A percentile compares a stretch with the other conserved stretches of the same genome.
Conservation (phyloP, 2,888 invertebrate species). For the Onthophagus sagittarius region DNA sequence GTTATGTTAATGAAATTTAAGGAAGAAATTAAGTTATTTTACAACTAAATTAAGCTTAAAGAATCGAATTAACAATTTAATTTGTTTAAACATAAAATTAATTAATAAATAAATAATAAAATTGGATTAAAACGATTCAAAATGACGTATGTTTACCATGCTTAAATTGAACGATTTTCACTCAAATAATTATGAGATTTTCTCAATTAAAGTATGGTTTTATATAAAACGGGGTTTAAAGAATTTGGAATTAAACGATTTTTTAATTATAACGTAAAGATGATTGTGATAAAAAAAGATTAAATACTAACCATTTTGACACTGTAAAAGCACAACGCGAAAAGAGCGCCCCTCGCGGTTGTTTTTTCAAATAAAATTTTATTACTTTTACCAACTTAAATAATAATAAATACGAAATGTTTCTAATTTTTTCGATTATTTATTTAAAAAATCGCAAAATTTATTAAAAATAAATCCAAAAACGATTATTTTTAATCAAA, state of each 20-base stretch:
- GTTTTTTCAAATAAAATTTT: background rate
- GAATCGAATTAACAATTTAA: background rate
- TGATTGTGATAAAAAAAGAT: background rate
- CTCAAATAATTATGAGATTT: background rate
- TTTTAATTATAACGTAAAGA: background rate
- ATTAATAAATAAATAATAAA: constrained; percentile 8
- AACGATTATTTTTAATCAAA: too few relatives aligned
- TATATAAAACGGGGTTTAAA: background rate
- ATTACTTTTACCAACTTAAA: background rate
- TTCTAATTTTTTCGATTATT: background rate
- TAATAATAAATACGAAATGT: background rate
- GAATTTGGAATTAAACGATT: background rate
- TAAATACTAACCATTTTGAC: background rate
- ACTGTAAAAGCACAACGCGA: background rate
- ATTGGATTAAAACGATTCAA: constrained; percentile 18
- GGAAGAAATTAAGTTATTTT: background rate
- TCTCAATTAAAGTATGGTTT: background rate
- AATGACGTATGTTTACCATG: constrained; percentile 17
- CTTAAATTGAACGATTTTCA: constrained; percentile 2
- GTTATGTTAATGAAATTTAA: background rate
- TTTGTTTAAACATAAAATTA: background rate
- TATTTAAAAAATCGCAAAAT: too few relatives aligned
- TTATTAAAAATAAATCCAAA: too few relatives aligned
- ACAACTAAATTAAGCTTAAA: background rate
- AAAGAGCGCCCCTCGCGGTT: background rate